Conservation (phyloP, 2,113 vertebrate species). For the Saimiri boliviensis region DNA sequence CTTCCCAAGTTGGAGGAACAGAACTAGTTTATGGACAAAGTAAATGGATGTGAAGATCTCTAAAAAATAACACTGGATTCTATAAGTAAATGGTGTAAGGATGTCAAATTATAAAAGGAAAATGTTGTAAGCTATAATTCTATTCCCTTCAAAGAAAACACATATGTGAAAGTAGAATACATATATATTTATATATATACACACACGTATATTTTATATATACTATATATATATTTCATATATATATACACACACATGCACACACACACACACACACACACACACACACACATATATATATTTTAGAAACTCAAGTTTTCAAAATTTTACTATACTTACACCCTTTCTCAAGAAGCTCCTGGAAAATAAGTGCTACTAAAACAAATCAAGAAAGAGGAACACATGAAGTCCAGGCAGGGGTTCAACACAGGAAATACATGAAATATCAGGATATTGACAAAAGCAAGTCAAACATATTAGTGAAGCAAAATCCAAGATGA, state of each 20-base stretch:
- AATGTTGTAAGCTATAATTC: not conserved
- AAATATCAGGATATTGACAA: not conserved
- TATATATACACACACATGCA: too few species aligned
- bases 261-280: too few species aligned
- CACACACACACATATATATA: too few species aligned
- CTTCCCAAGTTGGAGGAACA: not conserved
- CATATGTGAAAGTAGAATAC: not conserved
- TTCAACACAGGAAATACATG: not conserved
- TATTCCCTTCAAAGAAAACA: not conserved
- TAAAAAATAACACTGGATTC: not conserved
- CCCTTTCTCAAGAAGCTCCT: not conserved
- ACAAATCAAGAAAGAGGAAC: not conserved
- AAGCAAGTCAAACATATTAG: not conserved
- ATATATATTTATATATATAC: too few species aligned
- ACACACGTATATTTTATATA: too few species aligned
- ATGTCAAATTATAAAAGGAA: not conserved
- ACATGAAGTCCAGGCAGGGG: not conserved
- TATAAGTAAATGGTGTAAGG: not conserved
- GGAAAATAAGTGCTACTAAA: not conserved
- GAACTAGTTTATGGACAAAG: not conserved
- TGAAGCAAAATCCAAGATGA: not conserved
- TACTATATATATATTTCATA: too few species aligned
- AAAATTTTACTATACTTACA: not conserved
- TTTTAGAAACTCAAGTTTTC: not conserved
- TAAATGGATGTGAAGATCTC: not conserved